phyloP scores from a whole-genome alignment of 2,888 invertebrate species.

The Pollenia labialis region DNA sequence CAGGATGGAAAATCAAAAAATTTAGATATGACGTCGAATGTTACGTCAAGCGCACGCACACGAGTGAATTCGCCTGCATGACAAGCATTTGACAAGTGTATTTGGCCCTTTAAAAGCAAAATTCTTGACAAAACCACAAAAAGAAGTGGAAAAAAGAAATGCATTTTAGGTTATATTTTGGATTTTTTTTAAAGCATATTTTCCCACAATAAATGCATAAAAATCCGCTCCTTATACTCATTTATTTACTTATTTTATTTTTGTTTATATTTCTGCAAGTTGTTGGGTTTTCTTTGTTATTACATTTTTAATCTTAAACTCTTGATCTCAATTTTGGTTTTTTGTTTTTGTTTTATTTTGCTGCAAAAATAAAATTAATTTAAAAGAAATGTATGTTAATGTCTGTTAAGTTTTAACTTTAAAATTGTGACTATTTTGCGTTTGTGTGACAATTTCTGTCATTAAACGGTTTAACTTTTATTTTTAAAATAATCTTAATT shows the following conservation, averaged over 20 bases:
- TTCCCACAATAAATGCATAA: no score
- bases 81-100: no score
- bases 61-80: no score
- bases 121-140: no score
- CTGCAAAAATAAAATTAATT: background rate
- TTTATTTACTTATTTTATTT: conserved; percentile 18
- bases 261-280: background rate
- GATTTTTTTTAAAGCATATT: no score
- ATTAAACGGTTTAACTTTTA: background rate
- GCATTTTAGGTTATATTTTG: no score
- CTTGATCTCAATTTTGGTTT: background rate
- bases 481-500: background rate
- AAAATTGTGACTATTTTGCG: background rate
- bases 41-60: no score
- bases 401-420: conserved; percentile 17
- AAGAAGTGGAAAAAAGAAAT: no score
- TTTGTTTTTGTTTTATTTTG: background rate
- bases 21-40: no score
- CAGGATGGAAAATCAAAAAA: no score
- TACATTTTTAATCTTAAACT: background rate
- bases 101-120: no score
- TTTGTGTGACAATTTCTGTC: conserved; percentile 34
- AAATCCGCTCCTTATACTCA: no score
- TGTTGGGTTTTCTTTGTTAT: background rate
- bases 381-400: conserved; percentile 65